phyloP scores from a whole-genome alignment of 2,888 invertebrate species.

The Serrognathus titanus region DNA sequence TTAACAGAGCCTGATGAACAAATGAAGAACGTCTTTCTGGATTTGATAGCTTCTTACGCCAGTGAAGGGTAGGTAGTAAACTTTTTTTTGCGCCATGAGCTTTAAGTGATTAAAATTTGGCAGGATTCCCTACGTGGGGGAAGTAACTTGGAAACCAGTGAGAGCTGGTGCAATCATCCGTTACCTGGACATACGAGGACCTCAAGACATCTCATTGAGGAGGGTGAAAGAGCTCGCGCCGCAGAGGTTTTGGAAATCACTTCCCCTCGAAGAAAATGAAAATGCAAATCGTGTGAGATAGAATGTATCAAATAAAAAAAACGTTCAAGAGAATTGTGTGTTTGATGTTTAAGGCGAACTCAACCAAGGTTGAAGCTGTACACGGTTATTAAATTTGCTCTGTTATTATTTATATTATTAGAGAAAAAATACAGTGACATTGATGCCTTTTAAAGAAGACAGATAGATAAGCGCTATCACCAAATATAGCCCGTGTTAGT shows the following conservation, averaged over 20 bases:
- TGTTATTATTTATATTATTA: neutral
- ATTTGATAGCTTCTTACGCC: constrained; percentile 6
- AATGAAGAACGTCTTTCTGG: constrained; percentile 7
- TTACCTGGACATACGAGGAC: neutral
- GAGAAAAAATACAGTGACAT: neutral
- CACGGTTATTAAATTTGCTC: too few relatives aligned
- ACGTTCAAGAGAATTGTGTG: too few relatives aligned
- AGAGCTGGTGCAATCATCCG: neutral
- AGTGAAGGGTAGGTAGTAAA: constrained; percentile 1
- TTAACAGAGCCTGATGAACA: constrained; percentile 1
- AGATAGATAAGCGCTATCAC: too few relatives aligned
- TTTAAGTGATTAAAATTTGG: neutral
- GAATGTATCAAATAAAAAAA: too few relatives aligned
- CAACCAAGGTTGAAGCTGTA: too few relatives aligned
- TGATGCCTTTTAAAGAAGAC: neutral
- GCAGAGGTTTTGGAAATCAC: neutral
- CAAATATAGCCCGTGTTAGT: too few relatives aligned
- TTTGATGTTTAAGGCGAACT: too few relatives aligned
- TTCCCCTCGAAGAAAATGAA: neutral
- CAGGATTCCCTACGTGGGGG: neutral
- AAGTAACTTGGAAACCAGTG: constrained; percentile 6
- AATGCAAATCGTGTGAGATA: neutral
- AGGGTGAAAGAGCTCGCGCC: neutral
- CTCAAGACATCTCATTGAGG: neutral
- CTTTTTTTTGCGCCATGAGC: neutral